These are phyloP conservation scores for Poecilia latipinna DNA, from an alignment of 2,113 vertebrate species.

Conservation along the genomic window DNA sequence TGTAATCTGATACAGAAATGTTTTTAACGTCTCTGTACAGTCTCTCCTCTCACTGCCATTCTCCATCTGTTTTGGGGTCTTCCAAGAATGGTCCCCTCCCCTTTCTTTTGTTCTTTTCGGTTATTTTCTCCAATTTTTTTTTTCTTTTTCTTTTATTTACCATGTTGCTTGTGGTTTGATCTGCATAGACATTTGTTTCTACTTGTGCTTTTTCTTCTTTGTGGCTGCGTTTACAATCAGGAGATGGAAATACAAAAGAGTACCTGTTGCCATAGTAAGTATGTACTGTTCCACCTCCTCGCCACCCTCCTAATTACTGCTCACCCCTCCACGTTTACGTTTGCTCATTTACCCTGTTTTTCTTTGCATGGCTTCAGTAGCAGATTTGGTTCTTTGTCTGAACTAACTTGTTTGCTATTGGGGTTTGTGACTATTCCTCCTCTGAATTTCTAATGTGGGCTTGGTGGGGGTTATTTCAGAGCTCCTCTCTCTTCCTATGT, in stretches of 20 bases:
- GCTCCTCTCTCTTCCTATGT: conserved; percentile 13
- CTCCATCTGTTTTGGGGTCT: conserved; percentile 75
- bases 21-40: conserved; percentile 73
- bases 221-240: conserved; percentile 97
- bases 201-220: conserved; percentile 98
- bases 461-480: conserved; percentile 71
- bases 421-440: conserved; percentile 34
- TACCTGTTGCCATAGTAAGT: conserved; percentile 99
- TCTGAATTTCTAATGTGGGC: conserved; percentile 46
- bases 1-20: conserved; percentile 84
- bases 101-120: conserved; percentile 77
- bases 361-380: conserved; percentile 82
- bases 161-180: conserved; percentile 91
- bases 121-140: conserved; percentile 28
- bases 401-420: conserved; percentile 58
- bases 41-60: conserved; percentile 82
- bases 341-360: conserved; percentile 34
- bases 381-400: conserved; percentile 73
- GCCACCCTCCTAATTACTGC: conserved; percentile 73
- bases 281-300: conserved; percentile 87
- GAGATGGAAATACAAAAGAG: conserved; percentile 99
- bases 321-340: conserved; percentile 77
- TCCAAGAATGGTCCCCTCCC: conserved; percentile 84
- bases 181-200: conserved; percentile 97
- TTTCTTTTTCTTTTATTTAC: conserved; percentile 76